Evolutionary conservation across 2,888 invertebrate species (phyloP).

Genomic region (Chirona hameri): DNA sequence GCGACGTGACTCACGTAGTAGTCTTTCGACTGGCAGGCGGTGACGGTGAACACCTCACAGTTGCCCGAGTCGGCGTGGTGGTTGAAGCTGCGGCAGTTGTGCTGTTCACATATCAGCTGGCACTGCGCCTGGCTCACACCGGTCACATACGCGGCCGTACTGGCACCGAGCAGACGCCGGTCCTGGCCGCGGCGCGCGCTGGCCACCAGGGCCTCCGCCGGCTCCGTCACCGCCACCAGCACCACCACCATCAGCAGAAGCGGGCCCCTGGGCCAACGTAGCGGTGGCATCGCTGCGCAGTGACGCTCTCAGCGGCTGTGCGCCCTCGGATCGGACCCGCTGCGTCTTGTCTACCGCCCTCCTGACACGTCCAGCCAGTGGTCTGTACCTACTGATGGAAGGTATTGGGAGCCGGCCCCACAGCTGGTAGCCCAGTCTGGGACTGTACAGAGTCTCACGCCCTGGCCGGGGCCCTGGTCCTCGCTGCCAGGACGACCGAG

Average conservation of each 20-base stretch:
- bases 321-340: no score
- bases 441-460: no score
- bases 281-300: no score
- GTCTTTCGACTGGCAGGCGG: not conserved
- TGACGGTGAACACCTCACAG: not conserved
- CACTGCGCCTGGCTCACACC: not conserved
- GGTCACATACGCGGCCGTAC: not conserved
- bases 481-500: no score
- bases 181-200: not conserved
- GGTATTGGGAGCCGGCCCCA: no score
- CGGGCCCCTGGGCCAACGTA: no score
- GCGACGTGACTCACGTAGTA: not conserved
- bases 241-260: not conserved
- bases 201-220: not conserved
- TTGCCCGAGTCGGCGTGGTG: not conserved
- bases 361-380: no score
- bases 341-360: no score
- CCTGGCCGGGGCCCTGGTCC: no score
- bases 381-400: no score
- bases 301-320: no score
- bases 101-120: not conserved
- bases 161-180: not conserved
- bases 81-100: slow-evolving; percentile 8
- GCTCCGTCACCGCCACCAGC: not conserved
- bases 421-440: no score